Base-by-base conservation (phyloP, 2,888 invertebrate species). In the Teinopalpus imperialis region DNA sequence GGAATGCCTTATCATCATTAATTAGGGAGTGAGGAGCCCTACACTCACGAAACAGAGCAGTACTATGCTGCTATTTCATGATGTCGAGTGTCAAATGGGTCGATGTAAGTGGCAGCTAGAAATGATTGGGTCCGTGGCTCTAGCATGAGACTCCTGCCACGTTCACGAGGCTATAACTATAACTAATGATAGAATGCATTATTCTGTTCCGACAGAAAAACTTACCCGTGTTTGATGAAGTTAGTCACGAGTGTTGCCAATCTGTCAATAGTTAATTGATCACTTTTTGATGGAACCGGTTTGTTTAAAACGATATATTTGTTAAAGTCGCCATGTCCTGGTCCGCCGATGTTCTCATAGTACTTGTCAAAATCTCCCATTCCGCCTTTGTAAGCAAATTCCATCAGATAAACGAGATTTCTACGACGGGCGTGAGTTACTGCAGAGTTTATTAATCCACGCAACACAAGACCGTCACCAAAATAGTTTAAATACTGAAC, bases 141-240 rank as follows among this genome's bases (percentile, higher is more conserved):
- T n/a, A n/a, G n/a, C n/a, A n/a, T n/a, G n/a, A n/a, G n/a, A n/a
- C n/a, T n/a, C n/a, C n/a, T n/a, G n/a, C n/a, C n/a, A n/a, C n/a
- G n/a, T n/a, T n/a, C n/a, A n/a, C n/a, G n/a, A n/a, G n/a, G n/a
- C n/a, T n/a, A n/a, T n/a, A n/a, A n/a, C n/a, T n/a, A n/a, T n/a
- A n/a, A n/a, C n/a, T n/a, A n/a, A n/a, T n/a, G n/a, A n/a, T n/a
- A n/a, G n/a, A n/a, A n/a, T n/a, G n/a, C n/a, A n/a, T n/a, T n/a
- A n/a, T n/a, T n/a, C n/a, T n/a, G n/a, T n/a, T n/a, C n/a, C n/a
- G n/a, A n/a, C 5, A 16, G 7, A 13, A 4, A 8, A 3, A 61
- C 68, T 64, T 49, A 71, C 70, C 58, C 56, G 51, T 51, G 54
- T 51, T 61, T 66, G 4, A 64, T 54, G 37, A 62, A 71, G 44